phyloP scores from a whole-genome alignment of 2,797 vertebrate species.

The Gallinago stenura region DNA sequence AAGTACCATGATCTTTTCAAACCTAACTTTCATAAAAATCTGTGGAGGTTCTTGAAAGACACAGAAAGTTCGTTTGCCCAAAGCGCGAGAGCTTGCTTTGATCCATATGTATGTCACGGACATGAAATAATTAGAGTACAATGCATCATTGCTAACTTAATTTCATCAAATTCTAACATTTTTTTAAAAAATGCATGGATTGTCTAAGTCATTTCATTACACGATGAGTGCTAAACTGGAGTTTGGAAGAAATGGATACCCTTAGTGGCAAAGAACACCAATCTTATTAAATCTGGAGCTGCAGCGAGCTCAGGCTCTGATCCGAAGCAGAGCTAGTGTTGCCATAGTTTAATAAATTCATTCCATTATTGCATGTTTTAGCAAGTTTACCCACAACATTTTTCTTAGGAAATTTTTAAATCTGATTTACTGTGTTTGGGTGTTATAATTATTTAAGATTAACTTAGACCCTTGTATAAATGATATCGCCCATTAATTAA shows the following conservation, averaged over 20 bases:
- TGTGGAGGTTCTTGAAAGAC: neutral
- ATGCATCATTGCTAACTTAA: neutral
- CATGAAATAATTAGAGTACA: neutral
- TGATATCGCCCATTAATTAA: neutral
- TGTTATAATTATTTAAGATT: constrained; percentile 17
- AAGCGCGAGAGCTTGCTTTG: neutral
- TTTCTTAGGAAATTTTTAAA: neutral
- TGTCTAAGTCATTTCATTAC: neutral
- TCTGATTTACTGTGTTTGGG: neutral
- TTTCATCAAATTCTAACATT: neutral
- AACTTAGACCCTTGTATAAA: constrained; percentile 22
- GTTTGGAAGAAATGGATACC: neutral
- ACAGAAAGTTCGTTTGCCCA: neutral
- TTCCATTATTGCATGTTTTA: constrained; percentile 1
- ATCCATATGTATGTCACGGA: neutral
- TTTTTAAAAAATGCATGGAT: neutral
- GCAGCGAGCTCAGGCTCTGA: neutral
- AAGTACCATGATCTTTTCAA: neutral
- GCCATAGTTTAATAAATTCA: neutral
- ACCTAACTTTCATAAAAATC: neutral
- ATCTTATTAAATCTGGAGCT: neutral
- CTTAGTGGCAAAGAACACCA: neutral
- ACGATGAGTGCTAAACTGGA: neutral
- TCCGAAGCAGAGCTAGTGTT: neutral
- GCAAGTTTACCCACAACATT: neutral